Conservation (phyloP, 2,113 vertebrate genomes). For the Struthio camelus region DNA sequence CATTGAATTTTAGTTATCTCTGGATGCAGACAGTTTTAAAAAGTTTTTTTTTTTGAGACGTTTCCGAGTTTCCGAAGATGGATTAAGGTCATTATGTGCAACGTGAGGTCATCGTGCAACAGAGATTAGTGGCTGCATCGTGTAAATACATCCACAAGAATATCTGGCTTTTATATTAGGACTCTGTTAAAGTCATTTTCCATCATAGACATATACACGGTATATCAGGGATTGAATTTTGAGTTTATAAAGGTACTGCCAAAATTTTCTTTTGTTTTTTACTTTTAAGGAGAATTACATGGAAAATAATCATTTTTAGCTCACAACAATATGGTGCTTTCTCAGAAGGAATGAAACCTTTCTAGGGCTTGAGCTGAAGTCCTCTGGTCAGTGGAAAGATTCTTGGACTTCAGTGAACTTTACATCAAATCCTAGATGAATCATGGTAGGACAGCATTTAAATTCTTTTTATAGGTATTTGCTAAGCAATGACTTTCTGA, state of each 20-base stretch:
- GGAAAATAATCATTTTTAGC: not conserved
- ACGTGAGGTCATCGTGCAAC: not conserved
- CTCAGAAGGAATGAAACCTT: not conserved
- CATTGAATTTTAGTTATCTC: not conserved
- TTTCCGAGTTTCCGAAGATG: not conserved
- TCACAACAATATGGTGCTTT: not conserved
- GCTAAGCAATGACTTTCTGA: not conserved
- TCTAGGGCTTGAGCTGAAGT: not conserved
- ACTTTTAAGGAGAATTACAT: not conserved
- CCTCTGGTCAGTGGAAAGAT: not conserved
- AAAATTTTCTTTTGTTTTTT: not conserved
- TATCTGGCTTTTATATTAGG: not conserved
- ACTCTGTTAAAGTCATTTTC: not conserved
- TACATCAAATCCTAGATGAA: not conserved
- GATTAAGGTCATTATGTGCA: not conserved
- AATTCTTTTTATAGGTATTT: not conserved
- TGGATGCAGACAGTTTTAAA: not conserved
- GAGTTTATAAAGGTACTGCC: not conserved
- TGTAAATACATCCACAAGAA: not conserved
- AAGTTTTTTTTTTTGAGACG: conserved; percentile 14
- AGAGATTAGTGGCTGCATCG: not conserved
- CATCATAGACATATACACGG: not conserved
- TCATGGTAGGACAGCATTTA: not conserved
- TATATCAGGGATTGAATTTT: not conserved
- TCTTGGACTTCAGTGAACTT: not conserved